phyloP scores from a whole-genome alignment of 2,113 vertebrate species.

The Stigmatopora argus region DNA sequence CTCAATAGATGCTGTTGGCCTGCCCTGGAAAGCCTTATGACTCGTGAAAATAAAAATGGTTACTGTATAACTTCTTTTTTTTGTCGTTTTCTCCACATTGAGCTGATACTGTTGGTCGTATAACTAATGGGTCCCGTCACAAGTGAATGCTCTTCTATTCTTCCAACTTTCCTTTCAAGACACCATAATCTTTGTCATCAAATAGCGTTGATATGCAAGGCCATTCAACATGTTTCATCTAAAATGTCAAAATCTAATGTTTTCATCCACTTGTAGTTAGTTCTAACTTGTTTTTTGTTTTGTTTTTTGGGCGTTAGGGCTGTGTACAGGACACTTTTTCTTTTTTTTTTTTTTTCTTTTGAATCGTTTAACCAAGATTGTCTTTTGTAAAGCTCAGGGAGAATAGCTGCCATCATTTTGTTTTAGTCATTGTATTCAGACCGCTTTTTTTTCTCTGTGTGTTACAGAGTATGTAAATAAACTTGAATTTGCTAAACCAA shows the following conservation, averaged over 20 bases:
- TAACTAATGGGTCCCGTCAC: neutral
- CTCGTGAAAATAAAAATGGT: neutral
- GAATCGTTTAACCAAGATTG: conserved; percentile 35
- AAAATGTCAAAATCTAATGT: neutral
- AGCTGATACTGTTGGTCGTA: neutral
- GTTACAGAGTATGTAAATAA: conserved; percentile 74
- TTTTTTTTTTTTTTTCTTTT: conserved; percentile 1
- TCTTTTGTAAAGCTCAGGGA: conserved; percentile 75
- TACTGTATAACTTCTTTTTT: neutral
- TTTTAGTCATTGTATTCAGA: conserved; percentile 56
- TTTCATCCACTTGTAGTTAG: neutral
- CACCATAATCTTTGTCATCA: neutral
- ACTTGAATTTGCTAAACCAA: conserved; percentile 67
- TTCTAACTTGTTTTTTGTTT: conserved; percentile 18
- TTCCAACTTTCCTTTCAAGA: neutral
- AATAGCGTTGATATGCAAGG: neutral
- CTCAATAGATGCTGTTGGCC: neutral
- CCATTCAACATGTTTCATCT: neutral
- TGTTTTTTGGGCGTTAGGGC: conserved; percentile 55
- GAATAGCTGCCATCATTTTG: conserved; percentile 58
- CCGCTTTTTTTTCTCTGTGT: conserved; percentile 55
- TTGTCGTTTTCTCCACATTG: neutral
- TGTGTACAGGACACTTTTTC: conserved; percentile 58
- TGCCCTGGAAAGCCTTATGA: neutral
- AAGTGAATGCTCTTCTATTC: neutral